Evolutionary conservation across 2,113 vertebrate species (phyloP), one percentile per base, ranked within the genome.

Genomic region (Physeter macrocephalus): DNA sequence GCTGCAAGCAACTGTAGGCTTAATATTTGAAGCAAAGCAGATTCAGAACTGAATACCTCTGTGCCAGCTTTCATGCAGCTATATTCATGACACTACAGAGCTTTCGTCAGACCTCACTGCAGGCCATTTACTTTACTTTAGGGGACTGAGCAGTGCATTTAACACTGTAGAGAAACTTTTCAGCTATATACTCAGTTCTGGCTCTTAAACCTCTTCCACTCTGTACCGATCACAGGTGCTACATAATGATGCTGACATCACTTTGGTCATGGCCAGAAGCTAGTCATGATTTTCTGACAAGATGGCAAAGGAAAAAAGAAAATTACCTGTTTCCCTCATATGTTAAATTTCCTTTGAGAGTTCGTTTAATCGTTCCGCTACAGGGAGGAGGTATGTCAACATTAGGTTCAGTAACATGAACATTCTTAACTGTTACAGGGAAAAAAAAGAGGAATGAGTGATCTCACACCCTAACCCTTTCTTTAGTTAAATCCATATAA

Each of bases 1-100:
- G 61, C 36, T 39, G 27, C 7, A 86, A 96, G 92, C 23, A 77
- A n/a, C 66, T 78, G 36, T 4, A 93, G 20, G 0, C 6, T 88
- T 95, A 93, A 39, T 90, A 82, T 93, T 69, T 80, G 57, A 97
- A 96, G 25, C 8, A 96, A 96, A 97, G 85, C 46, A 77, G 71
- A 86, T 39, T 95, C 29, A 64, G 39, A 61, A n/a, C 49, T 29
- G 92, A 97, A 67, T 31, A 88, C 20, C 0, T 2, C 39, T 75
- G 23, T 49, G 14, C 61, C 54, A 81, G 46, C 62, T 95, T 96
- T 41, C n/a, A 88, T 5, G 77, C 25, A 54, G 66, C 49, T 94
- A 8, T 80, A 64, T 49, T 25, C 64, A 54, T 41, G 49, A 34
- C 8, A 11, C 2, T 31, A 71, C 64, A n/a, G 14, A 43, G 1